Conservation (phyloP, 2,113 vertebrate species). For the Mirounga angustirostris region DNA sequence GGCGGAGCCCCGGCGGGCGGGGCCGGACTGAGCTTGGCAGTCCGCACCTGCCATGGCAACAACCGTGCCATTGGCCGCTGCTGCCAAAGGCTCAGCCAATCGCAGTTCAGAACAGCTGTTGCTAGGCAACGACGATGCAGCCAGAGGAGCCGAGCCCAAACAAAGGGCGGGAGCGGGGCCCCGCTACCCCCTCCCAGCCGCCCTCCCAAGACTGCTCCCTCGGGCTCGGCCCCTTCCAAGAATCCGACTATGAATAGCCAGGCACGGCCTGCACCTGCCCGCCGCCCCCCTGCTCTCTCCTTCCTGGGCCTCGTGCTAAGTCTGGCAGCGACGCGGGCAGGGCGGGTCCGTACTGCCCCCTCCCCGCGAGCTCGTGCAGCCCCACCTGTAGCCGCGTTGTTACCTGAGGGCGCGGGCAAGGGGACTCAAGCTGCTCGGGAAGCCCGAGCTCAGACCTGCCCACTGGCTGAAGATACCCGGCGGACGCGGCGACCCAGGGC, state of each 20-base stretch:
- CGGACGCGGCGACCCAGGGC: constrained; percentile 73
- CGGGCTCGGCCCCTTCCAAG: constrained; percentile 61
- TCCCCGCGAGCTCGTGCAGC: background rate
- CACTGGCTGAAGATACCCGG: constrained; percentile 55
- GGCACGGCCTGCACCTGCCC: constrained; percentile 13
- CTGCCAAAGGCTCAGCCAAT: constrained; percentile 93
- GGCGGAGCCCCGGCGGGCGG: constrained; percentile 54
- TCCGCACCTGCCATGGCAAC: constrained; percentile 93
- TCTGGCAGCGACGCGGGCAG: constrained; percentile 49
- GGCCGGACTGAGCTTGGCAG: constrained; percentile 65
- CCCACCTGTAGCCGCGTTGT: background rate
- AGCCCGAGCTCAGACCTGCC: constrained; percentile 79
- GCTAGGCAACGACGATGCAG: constrained; percentile 90
- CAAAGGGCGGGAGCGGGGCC: constrained; percentile 86
- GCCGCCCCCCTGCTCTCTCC: constrained; percentile 30
- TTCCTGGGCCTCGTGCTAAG: constrained; percentile 30
- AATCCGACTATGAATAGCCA: constrained; percentile 62
- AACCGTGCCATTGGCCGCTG: constrained; percentile 91
- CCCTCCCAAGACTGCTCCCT: constrained; percentile 2
- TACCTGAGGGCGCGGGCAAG: constrained; percentile 81
- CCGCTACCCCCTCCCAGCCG: constrained; percentile 61
- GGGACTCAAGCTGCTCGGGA: constrained; percentile 75
- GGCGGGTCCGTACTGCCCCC: constrained; percentile 55
- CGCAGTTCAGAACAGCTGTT: constrained; percentile 91
- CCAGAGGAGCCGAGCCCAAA: constrained; percentile 86